Conservation (phyloP, 2,113 vertebrate species). For the Sylvicapra grimmia region DNA sequence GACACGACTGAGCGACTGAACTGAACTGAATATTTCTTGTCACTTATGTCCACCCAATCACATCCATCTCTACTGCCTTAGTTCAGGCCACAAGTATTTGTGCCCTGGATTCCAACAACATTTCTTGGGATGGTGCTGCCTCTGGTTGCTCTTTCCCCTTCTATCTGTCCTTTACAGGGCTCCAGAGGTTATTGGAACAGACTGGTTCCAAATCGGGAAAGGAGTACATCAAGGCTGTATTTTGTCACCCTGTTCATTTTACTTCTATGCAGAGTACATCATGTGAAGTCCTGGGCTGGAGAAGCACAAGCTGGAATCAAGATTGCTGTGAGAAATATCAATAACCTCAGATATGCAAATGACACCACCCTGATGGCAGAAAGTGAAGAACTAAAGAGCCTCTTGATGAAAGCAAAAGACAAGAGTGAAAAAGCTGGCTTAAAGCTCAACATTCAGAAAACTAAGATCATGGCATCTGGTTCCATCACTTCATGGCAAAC, state of each 20-base stretch:
- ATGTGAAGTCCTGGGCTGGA: not conserved
- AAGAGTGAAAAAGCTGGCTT: not conserved
- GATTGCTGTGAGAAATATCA: not conserved
- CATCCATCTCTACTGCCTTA: not conserved
- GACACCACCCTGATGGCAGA: not conserved
- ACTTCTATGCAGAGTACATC: not conserved
- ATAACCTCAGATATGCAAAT: not conserved
- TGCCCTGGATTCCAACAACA: not conserved
- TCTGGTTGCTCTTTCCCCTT: not conserved
- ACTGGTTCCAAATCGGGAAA: not conserved
- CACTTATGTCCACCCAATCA: not conserved
- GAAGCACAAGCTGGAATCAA: not conserved
- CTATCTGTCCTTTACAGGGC: not conserved
- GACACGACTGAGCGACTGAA: no score
- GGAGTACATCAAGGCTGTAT: not conserved
- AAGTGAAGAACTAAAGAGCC: not conserved
- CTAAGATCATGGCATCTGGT: not conserved
- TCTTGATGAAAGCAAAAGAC: not conserved
- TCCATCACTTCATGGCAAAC: not conserved
- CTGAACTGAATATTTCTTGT: not conserved
- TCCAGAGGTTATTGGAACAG: not conserved
- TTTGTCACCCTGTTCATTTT: not conserved
- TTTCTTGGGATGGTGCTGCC: not conserved
- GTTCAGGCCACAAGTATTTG: not conserved
- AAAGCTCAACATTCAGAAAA: not conserved